phyloP scores from a whole-genome alignment of 2,113 vertebrate genomes.

The Takifugu bimaculatus region DNA sequence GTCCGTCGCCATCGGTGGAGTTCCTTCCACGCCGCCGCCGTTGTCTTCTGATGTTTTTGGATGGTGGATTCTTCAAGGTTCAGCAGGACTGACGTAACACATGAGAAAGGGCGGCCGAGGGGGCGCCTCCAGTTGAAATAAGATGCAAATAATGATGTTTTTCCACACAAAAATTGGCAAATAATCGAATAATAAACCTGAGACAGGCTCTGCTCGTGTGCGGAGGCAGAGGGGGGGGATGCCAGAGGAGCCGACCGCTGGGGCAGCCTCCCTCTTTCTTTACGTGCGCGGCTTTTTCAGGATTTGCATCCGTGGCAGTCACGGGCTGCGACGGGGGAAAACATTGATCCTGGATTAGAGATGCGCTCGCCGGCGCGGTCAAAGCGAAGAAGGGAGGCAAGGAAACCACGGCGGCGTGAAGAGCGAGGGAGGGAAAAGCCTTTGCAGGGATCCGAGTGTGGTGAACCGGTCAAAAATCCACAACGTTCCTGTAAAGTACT shows the following conservation, averaged over 20 bases:
- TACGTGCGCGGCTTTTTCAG: not conserved
- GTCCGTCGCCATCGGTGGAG: not conserved
- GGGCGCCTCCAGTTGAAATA: too few species aligned
- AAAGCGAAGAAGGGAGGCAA: slow-evolving; percentile 20
- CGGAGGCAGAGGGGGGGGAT: slow-evolving; percentile 33
- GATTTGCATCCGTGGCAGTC: slow-evolving; percentile 23
- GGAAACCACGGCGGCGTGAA: slow-evolving; percentile 5
- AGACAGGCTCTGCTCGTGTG: slow-evolving; percentile 16
- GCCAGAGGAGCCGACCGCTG: slow-evolving; percentile 49
- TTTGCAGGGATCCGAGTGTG: not conserved
- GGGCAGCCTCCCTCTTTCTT: slow-evolving; percentile 33
- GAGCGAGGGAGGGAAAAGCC: not conserved
- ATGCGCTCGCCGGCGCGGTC: slow-evolving; percentile 33
- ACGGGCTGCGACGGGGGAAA: slow-evolving; percentile 31
- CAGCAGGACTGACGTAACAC: too few species aligned
- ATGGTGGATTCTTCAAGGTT: too few species aligned
- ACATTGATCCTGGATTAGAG: slow-evolving; percentile 49
- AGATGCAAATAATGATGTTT: too few species aligned
- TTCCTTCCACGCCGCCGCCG: too few species aligned
- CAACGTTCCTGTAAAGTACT: not conserved
- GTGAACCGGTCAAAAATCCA: not conserved
- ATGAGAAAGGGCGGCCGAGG: too few species aligned
- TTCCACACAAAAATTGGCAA: slow-evolving; percentile 8
- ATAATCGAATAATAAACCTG: slow-evolving; percentile 14
- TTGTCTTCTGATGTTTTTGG: too few species aligned